phyloP scores from a whole-genome alignment of 2,888 invertebrate species.

The Thera britannica region DNA sequence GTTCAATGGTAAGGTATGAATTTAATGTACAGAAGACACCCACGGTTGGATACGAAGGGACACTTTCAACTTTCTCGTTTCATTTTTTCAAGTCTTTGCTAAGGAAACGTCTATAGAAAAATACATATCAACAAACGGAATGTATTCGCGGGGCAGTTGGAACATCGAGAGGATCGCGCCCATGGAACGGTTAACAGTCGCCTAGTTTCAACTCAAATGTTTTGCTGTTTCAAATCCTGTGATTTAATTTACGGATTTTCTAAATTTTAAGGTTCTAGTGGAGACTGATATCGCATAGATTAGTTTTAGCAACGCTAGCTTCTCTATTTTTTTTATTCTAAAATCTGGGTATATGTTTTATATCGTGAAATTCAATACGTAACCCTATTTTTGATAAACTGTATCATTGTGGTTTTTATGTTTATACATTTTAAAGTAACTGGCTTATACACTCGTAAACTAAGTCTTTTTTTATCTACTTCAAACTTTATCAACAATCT shows the following conservation, averaged over 20 bases:
- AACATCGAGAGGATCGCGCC: slow-evolving; percentile 29
- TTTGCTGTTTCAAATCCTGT: slow-evolving; percentile 83
- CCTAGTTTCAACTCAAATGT: slow-evolving; percentile 73
- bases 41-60: slow-evolving; percentile 78
- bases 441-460: slow-evolving; percentile 5
- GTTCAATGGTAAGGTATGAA: slow-evolving; percentile 77
- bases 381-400: slow-evolving; percentile 47
- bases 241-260: slow-evolving; percentile 84
- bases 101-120: slow-evolving; percentile 75
- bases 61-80: slow-evolving; percentile 67
- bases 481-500: neutral
- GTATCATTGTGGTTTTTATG: slow-evolving; percentile 44
- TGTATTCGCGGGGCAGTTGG: slow-evolving; percentile 70
- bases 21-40: slow-evolving; percentile 71
- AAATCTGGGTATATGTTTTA: slow-evolving; percentile 67
- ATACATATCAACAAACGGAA: slow-evolving; percentile 81
- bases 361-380: slow-evolving; percentile 48
- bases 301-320: slow-evolving; percentile 85
- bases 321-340: slow-evolving; percentile 75
- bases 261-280: slow-evolving; percentile 84
- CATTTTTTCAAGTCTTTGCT: slow-evolving; percentile 63
- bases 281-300: slow-evolving; percentile 85
- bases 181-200: slow-evolving; percentile 62
- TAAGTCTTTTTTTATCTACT: neutral
- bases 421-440: slow-evolving; percentile 14